Evolutionary conservation across 2,888 invertebrate genomes (phyloP), one percentile per base, ranked within the genome.

Genomic region (Trichogramma evanescens): DNA sequence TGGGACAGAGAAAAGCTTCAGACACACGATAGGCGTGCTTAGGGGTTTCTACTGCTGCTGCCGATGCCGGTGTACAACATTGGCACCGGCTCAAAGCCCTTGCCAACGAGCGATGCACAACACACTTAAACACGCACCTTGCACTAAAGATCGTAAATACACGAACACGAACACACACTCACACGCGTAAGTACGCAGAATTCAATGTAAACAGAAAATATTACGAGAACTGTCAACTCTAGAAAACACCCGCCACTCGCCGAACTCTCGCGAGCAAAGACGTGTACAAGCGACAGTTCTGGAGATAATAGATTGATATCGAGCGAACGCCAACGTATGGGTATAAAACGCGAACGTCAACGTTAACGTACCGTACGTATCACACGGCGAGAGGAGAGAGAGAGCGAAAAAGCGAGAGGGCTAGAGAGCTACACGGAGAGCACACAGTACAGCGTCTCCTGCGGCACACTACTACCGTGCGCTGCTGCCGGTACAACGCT

Each of bases 401-500:
- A 46, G 46, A 46, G 46, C 9, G 46, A 54, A n/a, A 54, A 50
- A 57, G 13, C 9, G 10, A 54, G 13, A 41, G 56, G 44, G 51
- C 49, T 58, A 57, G 50, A 41, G 46, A 58, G 13, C 44, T 48
- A 13, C n/a, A 56, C 49, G 13, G 54, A 58, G 58, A 42, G 55
- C 50, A 54, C 59, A 51, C 51, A 50, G 41, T 38, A 49, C 50
- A 50, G 50, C 52, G 38, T 51, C 55, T 56, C 56, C 53, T 51
- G 50, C 57, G 55, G 56, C 45, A 8, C 42, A 44, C 41, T 9
- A 50, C 26, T 26, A 13, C 8, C 50, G 50, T n/a, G n/a, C 10
- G 26, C 8, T n/a, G 50, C 9, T 50, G 50, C 56, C 26, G 49
- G 49, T 59, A 60, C 62, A 53, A 64, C 64, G 59, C 58, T 66